phyloP scores from a whole-genome alignment of 1,140 invertebrate genomes.

The Drosophila novamexicana region DNA sequence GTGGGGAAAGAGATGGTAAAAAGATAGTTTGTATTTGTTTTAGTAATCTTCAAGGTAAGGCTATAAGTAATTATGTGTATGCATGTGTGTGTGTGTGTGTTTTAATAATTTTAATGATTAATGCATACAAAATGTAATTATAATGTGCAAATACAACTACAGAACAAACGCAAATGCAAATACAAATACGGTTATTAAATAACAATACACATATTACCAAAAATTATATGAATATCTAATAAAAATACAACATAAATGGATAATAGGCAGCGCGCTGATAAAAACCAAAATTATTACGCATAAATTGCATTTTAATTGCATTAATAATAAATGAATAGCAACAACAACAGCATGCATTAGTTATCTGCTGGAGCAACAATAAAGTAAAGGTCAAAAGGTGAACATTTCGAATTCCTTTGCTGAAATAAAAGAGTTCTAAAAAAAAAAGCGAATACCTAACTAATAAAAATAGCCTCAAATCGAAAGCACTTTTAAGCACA shows the following conservation, averaged over 20 bases:
- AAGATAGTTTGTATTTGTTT: slow-evolving; percentile 43
- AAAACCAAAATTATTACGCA: neutral
- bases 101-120: slow-evolving; percentile 44
- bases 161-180: neutral
- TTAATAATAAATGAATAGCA: slow-evolving; percentile 1
- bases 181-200: slow-evolving; percentile 2
- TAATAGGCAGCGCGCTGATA: neutral
- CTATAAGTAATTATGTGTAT: slow-evolving; percentile 21
- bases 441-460: no score
- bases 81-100: slow-evolving; percentile 12
- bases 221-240: slow-evolving; percentile 7
- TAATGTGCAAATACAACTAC: slow-evolving; percentile 26
- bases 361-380: neutral
- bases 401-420: neutral
- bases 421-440: neutral
- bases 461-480: no score
- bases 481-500: no score
- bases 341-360: slow-evolving; percentile 7
- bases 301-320: slow-evolving; percentile 10
- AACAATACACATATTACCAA: slow-evolving; percentile 11
- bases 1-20: slow-evolving; percentile 11
- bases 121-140: slow-evolving; percentile 50
- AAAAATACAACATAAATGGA: neutral
- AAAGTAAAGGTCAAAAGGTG: neutral
- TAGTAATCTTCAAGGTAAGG: slow-evolving; percentile 36